These are phyloP conservation scores for Myoxocephalus aenaeus DNA, from an alignment of 2,797 vertebrate species.

Conservation along the genomic window DNA sequence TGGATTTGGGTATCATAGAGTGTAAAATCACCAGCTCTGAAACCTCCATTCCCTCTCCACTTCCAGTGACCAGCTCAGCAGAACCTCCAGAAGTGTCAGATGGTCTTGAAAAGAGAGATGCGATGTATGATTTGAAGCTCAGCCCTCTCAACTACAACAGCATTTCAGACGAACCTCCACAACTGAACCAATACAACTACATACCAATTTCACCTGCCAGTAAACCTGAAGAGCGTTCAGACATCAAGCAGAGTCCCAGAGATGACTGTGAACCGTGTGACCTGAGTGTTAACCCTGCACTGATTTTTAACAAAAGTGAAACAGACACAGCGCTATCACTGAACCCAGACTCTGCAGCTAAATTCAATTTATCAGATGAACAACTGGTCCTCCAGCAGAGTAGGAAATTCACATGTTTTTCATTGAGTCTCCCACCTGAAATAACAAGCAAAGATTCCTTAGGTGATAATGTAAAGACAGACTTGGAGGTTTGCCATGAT, in stretches of 20 bases:
- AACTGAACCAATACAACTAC: conserved; percentile 77
- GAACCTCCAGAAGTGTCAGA: conserved; percentile 58
- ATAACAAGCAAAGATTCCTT: conserved; percentile 48
- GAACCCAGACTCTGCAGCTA: conserved; percentile 57
- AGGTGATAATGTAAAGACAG: conserved; percentile 46
- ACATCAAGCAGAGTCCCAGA: conserved; percentile 64
- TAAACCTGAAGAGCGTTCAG: conserved; percentile 63
- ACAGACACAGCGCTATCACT: conserved; percentile 43
- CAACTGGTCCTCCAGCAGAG: conserved; percentile 62
- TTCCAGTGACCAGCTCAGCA: conserved; percentile 52
- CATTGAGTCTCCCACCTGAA: conserved; percentile 59
- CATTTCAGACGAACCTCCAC: conserved; percentile 75
- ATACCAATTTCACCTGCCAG: conserved; percentile 77
- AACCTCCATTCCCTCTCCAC: conserved; percentile 52
- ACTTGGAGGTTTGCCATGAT: conserved; percentile 65
- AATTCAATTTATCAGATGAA: conserved; percentile 59
- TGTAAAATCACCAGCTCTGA: conserved; percentile 71
- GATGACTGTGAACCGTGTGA: conserved; percentile 71
- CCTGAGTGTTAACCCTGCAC: conserved; percentile 63
- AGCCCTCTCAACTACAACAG: conserved; percentile 81
- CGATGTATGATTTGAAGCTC: conserved; percentile 80
- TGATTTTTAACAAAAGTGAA: conserved; percentile 72
- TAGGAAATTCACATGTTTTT: conserved; percentile 48
- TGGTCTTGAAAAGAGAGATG: conserved; percentile 60
- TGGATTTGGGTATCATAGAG: conserved; percentile 66